Base-by-base conservation (phyloP, 2,888 invertebrate species). In the Pseudeuparius sepicola region DNA sequence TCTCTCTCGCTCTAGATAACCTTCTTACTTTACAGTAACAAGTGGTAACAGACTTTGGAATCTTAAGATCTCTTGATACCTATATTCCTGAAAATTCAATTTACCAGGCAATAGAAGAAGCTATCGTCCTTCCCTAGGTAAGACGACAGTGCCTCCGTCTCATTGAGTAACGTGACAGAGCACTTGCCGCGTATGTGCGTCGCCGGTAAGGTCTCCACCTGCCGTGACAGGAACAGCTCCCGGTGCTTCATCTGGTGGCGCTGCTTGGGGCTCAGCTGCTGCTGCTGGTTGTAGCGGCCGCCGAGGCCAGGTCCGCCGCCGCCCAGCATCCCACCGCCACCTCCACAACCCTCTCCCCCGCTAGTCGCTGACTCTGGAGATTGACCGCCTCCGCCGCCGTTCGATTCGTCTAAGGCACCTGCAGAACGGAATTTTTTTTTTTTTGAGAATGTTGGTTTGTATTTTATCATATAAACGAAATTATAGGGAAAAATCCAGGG, bases 131-230 rank as follows among this genome's bases (percentile, higher is more conserved):
- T 93, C 71, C 88, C 86, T 62, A 97, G 76, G 74, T 98, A 99
- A 65, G 90, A 90, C 61, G 82, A 75, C 57, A 94, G 75, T 50
- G 92, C 88, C 71, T 99, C 98, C 38, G 96, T 94, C 73, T 98
- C 98, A 71, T 97, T 97, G 67, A 98, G 82, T 55, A 98, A 74
- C 51, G 96, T 96, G 54, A 99, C 98, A 52, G 88, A 85, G 71
- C 98, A 99, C 74, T 98, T 98, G 65, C 96, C 98, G 60, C 98
- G 78, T 57, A 99, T 99, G 70, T 96, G 92, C 42, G 96, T 97
- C 50, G 97, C 97, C 41, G 97, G 94, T 64, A 98, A 73, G 40
- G 94, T 96, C 68, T 99, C 97, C 56, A 94, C 89, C 72, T 89
- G 88, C 53, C 97, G 80, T 31, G 97, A 96, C 48, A 98, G 75